phyloP scores from a whole-genome alignment of 2,113 vertebrate genomes.

The Nesoenas mayeri region DNA sequence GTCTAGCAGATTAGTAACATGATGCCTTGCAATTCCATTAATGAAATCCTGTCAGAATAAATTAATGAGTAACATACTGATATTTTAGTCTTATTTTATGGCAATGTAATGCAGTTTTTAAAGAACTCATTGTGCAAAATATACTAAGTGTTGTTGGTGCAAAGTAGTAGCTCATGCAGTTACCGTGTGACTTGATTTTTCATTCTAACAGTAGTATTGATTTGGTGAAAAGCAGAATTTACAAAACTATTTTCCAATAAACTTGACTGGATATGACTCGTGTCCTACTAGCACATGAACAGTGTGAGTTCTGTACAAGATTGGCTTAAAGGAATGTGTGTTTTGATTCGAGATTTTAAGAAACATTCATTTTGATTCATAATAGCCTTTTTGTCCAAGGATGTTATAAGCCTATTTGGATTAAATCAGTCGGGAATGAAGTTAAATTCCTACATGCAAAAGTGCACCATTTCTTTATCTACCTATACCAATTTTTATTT shows the following conservation, averaged over 20 bases:
- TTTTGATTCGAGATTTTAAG: background rate
- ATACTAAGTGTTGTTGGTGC: background rate
- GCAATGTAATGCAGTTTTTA: background rate
- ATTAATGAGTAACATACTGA: slow-evolving; percentile 46
- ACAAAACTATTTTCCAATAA: background rate
- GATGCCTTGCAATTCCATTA: slow-evolving; percentile 64
- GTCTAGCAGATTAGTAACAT: slow-evolving; percentile 69
- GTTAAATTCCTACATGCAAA: background rate
- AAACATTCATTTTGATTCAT: background rate
- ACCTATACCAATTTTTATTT: background rate
- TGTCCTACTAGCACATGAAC: background rate
- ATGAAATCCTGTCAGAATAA: slow-evolving; percentile 68
- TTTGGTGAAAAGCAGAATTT: background rate
- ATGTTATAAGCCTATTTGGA: background rate
- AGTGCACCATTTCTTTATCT: background rate
- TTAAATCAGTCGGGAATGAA: background rate
- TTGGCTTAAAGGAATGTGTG: background rate
- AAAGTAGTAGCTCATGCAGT: background rate
- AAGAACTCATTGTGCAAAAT: background rate
- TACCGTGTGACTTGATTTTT: background rate
- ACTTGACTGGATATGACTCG: background rate
- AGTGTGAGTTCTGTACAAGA: background rate
- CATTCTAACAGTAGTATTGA: background rate
- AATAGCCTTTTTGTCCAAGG: background rate
- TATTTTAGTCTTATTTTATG: slow-evolving; percentile 51